phyloP scores from a whole-genome alignment of 2,113 vertebrate species.

The Talpa occidentalis region DNA sequence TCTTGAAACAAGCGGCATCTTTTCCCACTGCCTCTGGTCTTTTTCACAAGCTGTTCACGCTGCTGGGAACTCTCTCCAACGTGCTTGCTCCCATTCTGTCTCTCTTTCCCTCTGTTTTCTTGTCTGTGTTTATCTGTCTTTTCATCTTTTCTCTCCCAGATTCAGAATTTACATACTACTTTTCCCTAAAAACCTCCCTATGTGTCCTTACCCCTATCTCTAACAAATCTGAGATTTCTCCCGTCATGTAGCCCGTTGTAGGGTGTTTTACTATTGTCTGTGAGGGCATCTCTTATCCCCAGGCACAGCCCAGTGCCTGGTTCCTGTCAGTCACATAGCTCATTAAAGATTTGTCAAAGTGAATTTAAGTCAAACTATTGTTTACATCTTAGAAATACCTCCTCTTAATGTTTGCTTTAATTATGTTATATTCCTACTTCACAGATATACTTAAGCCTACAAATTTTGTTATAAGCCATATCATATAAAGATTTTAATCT shows the following conservation, averaged over 20 bases:
- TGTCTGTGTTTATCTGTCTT: not conserved
- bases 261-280: not conserved
- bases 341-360: not conserved
- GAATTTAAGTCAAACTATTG: not conserved
- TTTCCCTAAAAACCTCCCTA: not conserved
- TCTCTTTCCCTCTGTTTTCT: not conserved
- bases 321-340: not conserved
- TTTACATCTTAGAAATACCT: conserved; percentile 34
- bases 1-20: conserved; percentile 27
- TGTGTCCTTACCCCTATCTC: not conserved
- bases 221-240: not conserved
- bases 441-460: not conserved
- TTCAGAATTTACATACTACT: not conserved
- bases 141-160: not conserved
- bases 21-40: conserved; percentile 38
- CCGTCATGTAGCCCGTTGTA: not conserved
- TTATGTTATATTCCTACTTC: not conserved
- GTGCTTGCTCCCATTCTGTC: not conserved
- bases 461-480: not conserved
- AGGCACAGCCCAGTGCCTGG: not conserved
- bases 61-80: not conserved
- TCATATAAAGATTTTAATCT: not conserved
- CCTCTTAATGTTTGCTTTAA: conserved; percentile 37
- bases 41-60: conserved; percentile 37
- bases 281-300: not conserved